A percentile compares a stretch with the other conserved stretches of the same genome.
Conservation (phyloP, 2,888 invertebrate genomes). For the Plagodis pulveraria region DNA sequence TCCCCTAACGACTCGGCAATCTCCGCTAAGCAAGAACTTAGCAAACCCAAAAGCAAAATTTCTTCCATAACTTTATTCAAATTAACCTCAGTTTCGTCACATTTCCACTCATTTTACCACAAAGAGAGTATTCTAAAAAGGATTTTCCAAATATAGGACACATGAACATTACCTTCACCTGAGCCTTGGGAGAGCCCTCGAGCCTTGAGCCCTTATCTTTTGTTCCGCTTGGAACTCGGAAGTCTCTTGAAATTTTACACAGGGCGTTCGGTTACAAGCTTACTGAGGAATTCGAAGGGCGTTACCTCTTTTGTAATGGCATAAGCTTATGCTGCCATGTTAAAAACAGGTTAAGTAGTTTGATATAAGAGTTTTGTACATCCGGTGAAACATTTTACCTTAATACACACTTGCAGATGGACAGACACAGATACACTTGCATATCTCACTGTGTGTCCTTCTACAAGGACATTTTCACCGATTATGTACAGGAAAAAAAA, state of each 20-base stretch:
- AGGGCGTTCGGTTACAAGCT: constrained; percentile 10
- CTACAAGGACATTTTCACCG: too few species aligned
- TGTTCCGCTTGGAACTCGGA: constrained; percentile 11
- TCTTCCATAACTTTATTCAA: neutral
- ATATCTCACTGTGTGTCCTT: too few species aligned
- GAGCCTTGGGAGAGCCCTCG: constrained; percentile 7
- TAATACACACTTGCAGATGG: too few species aligned
- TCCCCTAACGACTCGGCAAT: too few species aligned
- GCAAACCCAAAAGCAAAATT: too few species aligned
- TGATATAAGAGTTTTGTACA: neutral
- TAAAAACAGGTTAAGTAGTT: neutral
- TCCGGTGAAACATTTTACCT: neutral
- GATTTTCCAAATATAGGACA: constrained; percentile 6
- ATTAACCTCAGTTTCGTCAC: neutral
- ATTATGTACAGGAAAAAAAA: too few species aligned
- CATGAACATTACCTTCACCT: constrained; percentile 7
- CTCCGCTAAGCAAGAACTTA: too few species aligned
- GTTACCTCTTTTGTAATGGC: constrained; percentile 3
- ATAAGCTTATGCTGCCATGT: constrained; percentile 3
- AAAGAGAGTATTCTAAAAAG: constrained; percentile 1
- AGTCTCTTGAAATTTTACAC: constrained; percentile 17
- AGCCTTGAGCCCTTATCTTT: constrained; percentile 11
- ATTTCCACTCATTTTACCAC: neutral
- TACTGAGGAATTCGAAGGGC: constrained; percentile 2
- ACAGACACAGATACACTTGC: too few species aligned